phyloP scores from a whole-genome alignment of 2,888 invertebrate genomes.

The Leptinotarsa haldemani region DNA sequence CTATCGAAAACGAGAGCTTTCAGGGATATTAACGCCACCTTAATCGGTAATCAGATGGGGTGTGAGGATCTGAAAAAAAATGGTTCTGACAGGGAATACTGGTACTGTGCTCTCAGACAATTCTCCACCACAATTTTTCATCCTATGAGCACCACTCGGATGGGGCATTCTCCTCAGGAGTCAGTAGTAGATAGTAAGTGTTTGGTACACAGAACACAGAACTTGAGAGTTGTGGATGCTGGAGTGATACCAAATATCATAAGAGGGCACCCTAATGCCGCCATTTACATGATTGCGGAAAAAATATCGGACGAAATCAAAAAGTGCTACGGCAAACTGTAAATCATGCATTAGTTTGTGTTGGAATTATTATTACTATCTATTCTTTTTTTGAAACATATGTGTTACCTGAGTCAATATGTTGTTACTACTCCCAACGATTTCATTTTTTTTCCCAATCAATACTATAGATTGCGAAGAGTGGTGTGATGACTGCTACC shows the following conservation, averaged over 20 bases:
- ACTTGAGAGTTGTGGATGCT: constrained; percentile 69
- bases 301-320: constrained; percentile 55
- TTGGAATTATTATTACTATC: not conserved
- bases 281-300: constrained; percentile 69
- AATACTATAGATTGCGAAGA: no score
- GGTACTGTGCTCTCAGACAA: constrained; percentile 66
- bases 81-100: constrained; percentile 65
- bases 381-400: not conserved
- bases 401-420: no score
- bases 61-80: constrained; percentile 61
- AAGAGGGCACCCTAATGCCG: constrained; percentile 68
- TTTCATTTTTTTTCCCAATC: no score
- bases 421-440: no score
- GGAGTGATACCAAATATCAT: constrained; percentile 69
- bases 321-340: not conserved
- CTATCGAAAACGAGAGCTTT: constrained; percentile 69
- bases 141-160: constrained; percentile 68
- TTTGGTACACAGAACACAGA: constrained; percentile 67
- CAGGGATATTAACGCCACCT: constrained; percentile 70
- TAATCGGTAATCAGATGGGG: constrained; percentile 55
- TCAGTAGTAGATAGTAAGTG: constrained; percentile 70
- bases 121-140: constrained; percentile 66
- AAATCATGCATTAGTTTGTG: not conserved
- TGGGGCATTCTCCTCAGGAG: constrained; percentile 67
- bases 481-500: no score